Evolutionary conservation across 2,888 invertebrate genomes (phyloP).

Genomic region (Podotricha telesiphe): DNA sequence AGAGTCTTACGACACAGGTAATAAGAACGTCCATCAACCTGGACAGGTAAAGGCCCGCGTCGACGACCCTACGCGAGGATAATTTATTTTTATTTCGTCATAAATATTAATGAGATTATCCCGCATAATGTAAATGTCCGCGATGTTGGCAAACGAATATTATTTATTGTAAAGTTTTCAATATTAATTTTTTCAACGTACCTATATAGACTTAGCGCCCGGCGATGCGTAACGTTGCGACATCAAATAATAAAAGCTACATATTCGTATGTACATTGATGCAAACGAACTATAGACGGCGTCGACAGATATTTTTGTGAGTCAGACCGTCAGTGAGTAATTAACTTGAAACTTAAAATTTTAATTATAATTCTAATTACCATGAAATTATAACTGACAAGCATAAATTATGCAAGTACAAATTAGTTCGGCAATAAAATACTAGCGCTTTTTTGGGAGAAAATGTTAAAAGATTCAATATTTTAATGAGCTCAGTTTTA

Average conservation of each 20-base stretch:
- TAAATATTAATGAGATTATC: conserved; percentile 64
- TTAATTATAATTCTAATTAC: conserved; percentile 33
- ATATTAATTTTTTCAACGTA: conserved; percentile 46
- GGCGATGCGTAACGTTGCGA: conserved; percentile 33
- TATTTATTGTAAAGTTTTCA: conserved; percentile 54
- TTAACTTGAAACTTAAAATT: conserved; percentile 30
- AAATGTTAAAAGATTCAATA: conserved; percentile 8
- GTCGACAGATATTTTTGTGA: conserved; percentile 17
- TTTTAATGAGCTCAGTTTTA: conserved; percentile 5
- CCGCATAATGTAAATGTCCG: conserved; percentile 60
- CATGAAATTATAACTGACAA: conserved; percentile 33
- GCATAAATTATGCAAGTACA: conserved; percentile 30
- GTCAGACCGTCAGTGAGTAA: conserved; percentile 15
- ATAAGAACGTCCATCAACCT: conserved; percentile 41
- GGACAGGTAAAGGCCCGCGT: conserved; percentile 48
- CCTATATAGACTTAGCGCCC: conserved; percentile 37
- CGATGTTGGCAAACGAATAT: conserved; percentile 55
- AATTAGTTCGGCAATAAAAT: conserved; percentile 28
- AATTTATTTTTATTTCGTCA: conserved; percentile 62
- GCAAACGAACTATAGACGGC: conserved; percentile 9
- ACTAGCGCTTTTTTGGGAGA: conserved; percentile 6
- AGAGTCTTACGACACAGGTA: conserved; percentile 26
- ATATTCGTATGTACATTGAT: conserved; percentile 3
- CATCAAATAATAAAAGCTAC: conserved; percentile 8
- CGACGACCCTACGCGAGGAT: conserved; percentile 52